Percentiles rank a stretch among this genome's conserved stretches.
These are phyloP conservation scores for Passer domesticus DNA, from an alignment of 2,113 vertebrate genomes.

Conservation along the genomic window DNA sequence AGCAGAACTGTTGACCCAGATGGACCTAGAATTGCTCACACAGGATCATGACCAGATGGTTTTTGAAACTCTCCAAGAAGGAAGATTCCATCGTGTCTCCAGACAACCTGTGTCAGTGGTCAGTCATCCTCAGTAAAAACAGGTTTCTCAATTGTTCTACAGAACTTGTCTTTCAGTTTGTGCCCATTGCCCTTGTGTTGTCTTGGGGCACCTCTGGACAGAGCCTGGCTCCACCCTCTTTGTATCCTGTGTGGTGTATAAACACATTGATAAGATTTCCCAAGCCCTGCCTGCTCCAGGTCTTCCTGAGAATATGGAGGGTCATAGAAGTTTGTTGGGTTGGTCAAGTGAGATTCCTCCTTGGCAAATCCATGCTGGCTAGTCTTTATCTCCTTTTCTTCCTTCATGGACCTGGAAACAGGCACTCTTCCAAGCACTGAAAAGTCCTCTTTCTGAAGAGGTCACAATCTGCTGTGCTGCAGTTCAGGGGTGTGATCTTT, in stretches of 20 bases:
- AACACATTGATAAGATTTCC: not conserved
- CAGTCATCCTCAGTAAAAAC: not conserved
- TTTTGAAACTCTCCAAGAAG: not conserved
- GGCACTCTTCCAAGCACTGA: not conserved
- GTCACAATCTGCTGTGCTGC: not conserved
- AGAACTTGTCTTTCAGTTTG: not conserved
- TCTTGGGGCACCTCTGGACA: too few relatives aligned
- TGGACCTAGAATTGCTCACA: not conserved
- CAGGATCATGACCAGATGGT: too few relatives aligned
- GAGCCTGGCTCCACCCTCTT: not conserved
- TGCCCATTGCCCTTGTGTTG: not conserved
- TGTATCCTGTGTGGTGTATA: not conserved
- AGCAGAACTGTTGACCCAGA: not conserved
- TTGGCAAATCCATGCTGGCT: not conserved
- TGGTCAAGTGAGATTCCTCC: not conserved
- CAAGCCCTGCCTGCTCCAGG: not conserved
- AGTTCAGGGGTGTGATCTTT: not conserved
- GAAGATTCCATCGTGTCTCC: not conserved
- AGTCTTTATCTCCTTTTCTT: not conserved
- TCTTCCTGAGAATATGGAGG: not conserved
- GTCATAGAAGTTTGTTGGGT: not conserved
- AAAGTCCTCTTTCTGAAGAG: not conserved
- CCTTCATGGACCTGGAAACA: not conserved
- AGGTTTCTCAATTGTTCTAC: not conserved
- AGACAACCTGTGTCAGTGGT: not conserved